phyloP scores from a whole-genome alignment of 2,113 vertebrate species.

The Rhinoderma darwinii region DNA sequence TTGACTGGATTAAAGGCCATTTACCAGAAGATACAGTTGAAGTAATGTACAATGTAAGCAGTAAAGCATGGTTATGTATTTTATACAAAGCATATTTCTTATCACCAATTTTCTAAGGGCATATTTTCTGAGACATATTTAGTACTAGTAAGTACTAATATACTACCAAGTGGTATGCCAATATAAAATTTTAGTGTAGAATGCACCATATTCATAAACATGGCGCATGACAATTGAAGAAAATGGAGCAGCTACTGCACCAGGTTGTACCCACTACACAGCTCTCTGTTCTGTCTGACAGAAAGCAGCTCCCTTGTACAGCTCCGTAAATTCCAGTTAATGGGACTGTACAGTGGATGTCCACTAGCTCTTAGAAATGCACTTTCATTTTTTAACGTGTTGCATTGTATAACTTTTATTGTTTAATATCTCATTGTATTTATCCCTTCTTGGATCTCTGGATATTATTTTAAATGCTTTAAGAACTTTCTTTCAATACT shows the following conservation, averaged over 20 bases:
- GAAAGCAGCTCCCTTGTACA: too few species aligned
- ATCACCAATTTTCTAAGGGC: neutral
- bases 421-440: neutral
- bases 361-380: neutral
- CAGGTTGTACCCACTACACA: neutral
- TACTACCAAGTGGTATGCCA: neutral
- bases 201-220: neutral
- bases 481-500: too few species aligned
- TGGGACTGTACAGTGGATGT: too few species aligned
- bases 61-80: too few species aligned
- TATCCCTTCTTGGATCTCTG: neutral
- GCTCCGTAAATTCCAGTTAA: too few species aligned
- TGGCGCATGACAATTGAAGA: neutral
- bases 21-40: conserved; percentile 38
- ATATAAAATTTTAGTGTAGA: neutral
- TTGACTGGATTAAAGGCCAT: conserved; percentile 55
- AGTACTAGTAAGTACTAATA: neutral
- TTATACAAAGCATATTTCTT: neutral
- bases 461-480: neutral
- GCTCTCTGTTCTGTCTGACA: too few species aligned
- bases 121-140: neutral
- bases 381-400: neutral
- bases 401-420: neutral
- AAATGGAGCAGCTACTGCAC: neutral
- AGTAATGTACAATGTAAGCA: conserved; percentile 57